A percentile compares a stretch with the other conserved stretches of the same genome.
Evolutionary conservation across 2,113 vertebrate genomes (phyloP).

Genomic region (Mobula hypostoma): DNA sequence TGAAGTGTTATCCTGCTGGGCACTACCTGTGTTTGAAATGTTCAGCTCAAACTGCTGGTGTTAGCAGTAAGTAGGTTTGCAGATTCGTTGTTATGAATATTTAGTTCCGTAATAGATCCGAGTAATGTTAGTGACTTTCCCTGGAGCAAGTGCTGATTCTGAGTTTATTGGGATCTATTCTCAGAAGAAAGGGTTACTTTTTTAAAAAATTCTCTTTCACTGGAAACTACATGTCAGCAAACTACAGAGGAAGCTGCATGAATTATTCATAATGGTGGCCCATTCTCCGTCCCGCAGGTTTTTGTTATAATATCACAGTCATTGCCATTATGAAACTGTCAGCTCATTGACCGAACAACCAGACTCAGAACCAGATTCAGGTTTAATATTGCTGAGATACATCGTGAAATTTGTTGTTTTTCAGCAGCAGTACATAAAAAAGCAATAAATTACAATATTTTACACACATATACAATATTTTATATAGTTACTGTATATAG

Average conservation of each 20-base stretch:
- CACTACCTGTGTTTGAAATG: not conserved
- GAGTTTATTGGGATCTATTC: not conserved
- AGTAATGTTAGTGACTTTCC: not conserved
- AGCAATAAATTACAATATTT: no score
- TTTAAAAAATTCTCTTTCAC: not conserved
- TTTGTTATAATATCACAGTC: not conserved
- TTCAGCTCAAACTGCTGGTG: not conserved
- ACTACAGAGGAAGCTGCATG: not conserved
- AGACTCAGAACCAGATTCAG: no score
- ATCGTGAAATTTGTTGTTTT: no score
- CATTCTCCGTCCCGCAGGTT: not conserved
- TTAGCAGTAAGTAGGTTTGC: slow-evolving; percentile 7
- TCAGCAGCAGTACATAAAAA: no score
- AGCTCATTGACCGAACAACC: not conserved
- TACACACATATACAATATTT: no score
- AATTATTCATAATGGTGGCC: not conserved
- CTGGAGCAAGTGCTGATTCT: not conserved
- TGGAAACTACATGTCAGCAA: not conserved
- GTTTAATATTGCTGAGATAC: no score
- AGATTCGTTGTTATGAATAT: not conserved
- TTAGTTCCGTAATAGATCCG: not conserved
- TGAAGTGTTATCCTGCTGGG: not conserved
- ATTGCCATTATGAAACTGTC: not conserved
- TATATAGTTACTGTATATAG: no score
- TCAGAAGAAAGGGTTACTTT: slow-evolving; percentile 7